A percentile compares a stretch with the other conserved stretches of the same genome.
Conservation (phyloP, 2,888 invertebrate species). For the Dryadula phaetusa region DNA sequence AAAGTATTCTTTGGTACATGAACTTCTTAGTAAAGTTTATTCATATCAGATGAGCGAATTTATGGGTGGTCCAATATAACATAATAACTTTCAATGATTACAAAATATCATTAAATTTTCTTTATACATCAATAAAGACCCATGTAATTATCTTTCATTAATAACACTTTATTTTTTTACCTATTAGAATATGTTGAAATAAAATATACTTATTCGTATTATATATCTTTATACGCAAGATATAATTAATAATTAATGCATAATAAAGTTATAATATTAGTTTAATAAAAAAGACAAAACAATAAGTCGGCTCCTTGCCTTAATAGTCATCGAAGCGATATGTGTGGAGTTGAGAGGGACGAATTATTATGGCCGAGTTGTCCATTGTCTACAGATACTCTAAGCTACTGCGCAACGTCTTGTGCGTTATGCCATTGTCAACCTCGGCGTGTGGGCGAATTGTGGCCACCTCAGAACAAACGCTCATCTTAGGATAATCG, state of each 20-base stretch:
- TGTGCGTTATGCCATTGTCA: constrained; percentile 63
- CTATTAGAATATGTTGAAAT: not conserved
- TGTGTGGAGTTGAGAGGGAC: constrained; percentile 43
- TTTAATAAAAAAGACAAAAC: constrained; percentile 53
- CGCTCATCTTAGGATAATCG: constrained; percentile 39
- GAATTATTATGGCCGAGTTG: constrained; percentile 61
- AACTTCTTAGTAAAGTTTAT: constrained; percentile 51
- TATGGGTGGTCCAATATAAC: constrained; percentile 65
- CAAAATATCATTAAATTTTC: not conserved
- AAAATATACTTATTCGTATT: not conserved
- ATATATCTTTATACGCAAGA: not conserved
- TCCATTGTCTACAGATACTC: constrained; percentile 67
- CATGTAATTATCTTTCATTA: no score
- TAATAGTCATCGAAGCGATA: constrained; percentile 58
- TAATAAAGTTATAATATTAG: not conserved
- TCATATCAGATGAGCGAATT: constrained; percentile 48
- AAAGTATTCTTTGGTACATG: constrained; percentile 67
- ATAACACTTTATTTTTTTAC: no score
- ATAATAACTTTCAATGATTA: not conserved
- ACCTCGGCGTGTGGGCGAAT: constrained; percentile 64
- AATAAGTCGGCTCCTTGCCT: constrained; percentile 63
- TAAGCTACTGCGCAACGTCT: constrained; percentile 72
- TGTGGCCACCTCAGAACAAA: constrained; percentile 51
- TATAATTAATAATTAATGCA: not conserved
- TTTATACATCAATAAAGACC: not conserved